phyloP scores from a whole-genome alignment of 2,888 invertebrate genomes.

The Melipona beecheii region DNA sequence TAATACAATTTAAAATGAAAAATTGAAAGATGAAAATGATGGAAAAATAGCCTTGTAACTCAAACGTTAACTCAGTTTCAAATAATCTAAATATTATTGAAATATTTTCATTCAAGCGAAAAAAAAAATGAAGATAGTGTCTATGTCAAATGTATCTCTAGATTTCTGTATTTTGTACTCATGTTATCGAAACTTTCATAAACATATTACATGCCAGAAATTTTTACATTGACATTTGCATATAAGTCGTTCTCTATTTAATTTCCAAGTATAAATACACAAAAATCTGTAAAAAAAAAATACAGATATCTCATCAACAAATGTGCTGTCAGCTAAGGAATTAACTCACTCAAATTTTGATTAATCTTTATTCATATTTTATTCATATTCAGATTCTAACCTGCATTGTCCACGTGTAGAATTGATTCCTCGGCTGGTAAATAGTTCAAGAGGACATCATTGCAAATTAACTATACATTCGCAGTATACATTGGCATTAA shows the following conservation, averaged over 20 bases:
- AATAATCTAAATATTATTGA: not conserved
- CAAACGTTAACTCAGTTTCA: not conserved
- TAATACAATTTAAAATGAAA: not conserved
- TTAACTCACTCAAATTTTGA: not conserved
- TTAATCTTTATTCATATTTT: slow-evolving; percentile 1
- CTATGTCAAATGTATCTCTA: not conserved
- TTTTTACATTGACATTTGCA: not conserved
- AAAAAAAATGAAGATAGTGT: no score
- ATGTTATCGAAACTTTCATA: not conserved
- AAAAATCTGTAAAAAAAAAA: no score
- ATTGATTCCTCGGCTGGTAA: not conserved
- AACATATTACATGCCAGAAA: not conserved
- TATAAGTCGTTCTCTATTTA: not conserved
- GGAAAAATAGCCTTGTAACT: not conserved
- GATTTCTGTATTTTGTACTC: not conserved
- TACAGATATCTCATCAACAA: not conserved
- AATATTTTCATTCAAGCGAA: no score
- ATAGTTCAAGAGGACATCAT: slow-evolving; percentile 3
- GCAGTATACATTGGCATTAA: not conserved
- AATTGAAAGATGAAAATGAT: not conserved
- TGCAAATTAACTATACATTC: not conserved
- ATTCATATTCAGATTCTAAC: slow-evolving; percentile 60
- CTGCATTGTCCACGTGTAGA: slow-evolving; percentile 61
- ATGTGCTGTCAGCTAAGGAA: not conserved
- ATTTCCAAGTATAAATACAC: not conserved